A percentile compares a stretch with the other conserved stretches of the same genome.
These are phyloP conservation scores for Arrhopalites spinosus DNA, from an alignment of 2,888 invertebrate species.

Conservation along the genomic window DNA sequence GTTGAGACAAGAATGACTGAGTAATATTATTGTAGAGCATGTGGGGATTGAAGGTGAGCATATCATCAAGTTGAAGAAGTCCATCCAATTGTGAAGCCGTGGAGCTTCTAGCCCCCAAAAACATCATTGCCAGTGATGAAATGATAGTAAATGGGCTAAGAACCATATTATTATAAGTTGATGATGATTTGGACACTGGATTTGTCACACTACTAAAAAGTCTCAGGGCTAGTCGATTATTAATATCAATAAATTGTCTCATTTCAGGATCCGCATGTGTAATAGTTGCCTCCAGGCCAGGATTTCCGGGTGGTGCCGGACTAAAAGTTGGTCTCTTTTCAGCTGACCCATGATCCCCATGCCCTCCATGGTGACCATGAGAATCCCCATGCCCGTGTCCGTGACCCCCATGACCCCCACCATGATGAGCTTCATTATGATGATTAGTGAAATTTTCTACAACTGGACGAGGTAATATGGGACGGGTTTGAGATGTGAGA, in stretches of 20 bases:
- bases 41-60: constrained; percentile 89
- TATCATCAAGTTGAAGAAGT: constrained; percentile 79
- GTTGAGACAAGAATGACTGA: constrained; percentile 70
- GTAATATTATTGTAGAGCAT: constrained; percentile 83
- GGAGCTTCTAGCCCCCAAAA: constrained; percentile 81
- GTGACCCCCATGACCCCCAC: constrained; percentile 19
- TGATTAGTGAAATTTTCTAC: constrained; percentile 52
- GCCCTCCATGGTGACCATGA: constrained; percentile 26
- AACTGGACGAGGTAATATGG: constrained; percentile 44
- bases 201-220: constrained; percentile 63
- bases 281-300: constrained; percentile 70
- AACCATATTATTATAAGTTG: constrained; percentile 69
- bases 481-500: constrained; percentile 50
- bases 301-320: constrained; percentile 54
- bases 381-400: constrained; percentile 30
- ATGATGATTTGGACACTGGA: constrained; percentile 71
- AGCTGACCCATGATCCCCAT: constrained; percentile 27
- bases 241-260: constrained; percentile 75
- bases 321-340: constrained; percentile 52
- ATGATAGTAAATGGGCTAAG: constrained; percentile 84
- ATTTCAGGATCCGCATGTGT: constrained; percentile 74
- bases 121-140: constrained; percentile 87
- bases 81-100: constrained; percentile 92
- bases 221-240: constrained; percentile 82
- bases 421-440: constrained; percentile 40